Percentiles rank a stretch among this genome's conserved stretches.
These are phyloP conservation scores for Phylloscopus collybita DNA, from an alignment of 2,797 vertebrate genomes.

Conservation along the genomic window DNA sequence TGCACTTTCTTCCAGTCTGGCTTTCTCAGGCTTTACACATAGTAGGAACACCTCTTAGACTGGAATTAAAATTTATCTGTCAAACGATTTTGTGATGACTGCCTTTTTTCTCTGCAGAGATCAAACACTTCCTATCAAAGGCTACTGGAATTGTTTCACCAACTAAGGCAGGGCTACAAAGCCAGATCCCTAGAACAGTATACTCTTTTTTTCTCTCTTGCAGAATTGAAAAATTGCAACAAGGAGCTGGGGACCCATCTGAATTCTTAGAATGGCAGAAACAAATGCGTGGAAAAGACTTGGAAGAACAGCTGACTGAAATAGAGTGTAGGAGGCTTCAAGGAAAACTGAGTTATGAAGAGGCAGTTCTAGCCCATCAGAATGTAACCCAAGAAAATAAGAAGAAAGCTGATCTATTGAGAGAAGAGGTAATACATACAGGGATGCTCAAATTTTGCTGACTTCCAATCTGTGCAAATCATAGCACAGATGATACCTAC, in stretches of 20 bases:
- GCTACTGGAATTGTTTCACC: background rate
- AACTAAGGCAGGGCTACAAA: background rate
- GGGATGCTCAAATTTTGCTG: background rate
- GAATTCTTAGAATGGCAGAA: slow-evolving; percentile 88
- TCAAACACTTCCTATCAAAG: background rate
- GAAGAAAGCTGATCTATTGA: slow-evolving; percentile 80
- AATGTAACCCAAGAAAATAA: slow-evolving; percentile 82
- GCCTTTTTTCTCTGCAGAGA: background rate
- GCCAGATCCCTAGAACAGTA: background rate
- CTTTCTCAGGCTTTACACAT: background rate
- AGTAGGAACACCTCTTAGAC: background rate
- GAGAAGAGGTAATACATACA: slow-evolving; percentile 83
- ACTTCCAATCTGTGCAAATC: background rate
- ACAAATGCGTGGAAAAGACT: slow-evolving; percentile 83
- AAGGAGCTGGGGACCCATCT: slow-evolving; percentile 82
- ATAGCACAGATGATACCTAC: background rate
- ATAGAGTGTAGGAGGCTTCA: slow-evolving; percentile 80
- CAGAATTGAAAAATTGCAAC: slow-evolving; percentile 84
- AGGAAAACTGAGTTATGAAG: slow-evolving; percentile 84
- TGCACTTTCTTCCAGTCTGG: background rate
- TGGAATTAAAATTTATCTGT: background rate
- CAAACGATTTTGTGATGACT: background rate
- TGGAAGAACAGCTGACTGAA: slow-evolving; percentile 79
- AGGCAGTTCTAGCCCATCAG: slow-evolving; percentile 82
- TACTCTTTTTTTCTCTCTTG: background rate